phyloP scores from a whole-genome alignment of 2,113 vertebrate species.

The Pseudonaja textilis region DNA sequence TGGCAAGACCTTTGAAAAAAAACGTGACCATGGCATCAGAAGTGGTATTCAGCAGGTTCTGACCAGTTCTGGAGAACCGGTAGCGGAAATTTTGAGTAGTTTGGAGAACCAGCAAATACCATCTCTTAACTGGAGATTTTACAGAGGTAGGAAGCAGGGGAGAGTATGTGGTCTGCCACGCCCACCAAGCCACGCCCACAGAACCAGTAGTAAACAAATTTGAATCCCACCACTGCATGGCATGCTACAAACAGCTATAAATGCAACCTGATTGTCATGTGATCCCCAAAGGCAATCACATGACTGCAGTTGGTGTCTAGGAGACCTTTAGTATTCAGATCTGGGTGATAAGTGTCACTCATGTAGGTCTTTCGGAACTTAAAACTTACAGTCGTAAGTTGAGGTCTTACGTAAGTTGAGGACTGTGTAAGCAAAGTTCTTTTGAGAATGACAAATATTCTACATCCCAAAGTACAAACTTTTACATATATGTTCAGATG shows the following conservation, averaged over 20 bases:
- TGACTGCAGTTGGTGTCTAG: background rate
- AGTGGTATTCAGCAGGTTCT: too few relatives aligned
- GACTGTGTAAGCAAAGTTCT: background rate
- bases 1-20: background rate
- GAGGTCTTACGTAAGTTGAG: background rate
- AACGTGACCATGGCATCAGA: background rate
- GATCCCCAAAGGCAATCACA: background rate
- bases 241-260: background rate
- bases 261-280: background rate
- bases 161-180: too few relatives aligned
- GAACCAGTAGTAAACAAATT: too few relatives aligned
- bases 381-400: background rate
- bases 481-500: background rate
- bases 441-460: background rate
- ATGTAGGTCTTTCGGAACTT: background rate
- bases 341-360: background rate
- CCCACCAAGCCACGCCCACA: too few relatives aligned
- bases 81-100: too few relatives aligned
- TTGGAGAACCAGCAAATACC: too few relatives aligned
- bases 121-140: too few relatives aligned
- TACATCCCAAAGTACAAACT: background rate
- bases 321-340: background rate
- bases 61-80: too few relatives aligned
- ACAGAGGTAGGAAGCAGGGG: too few relatives aligned
- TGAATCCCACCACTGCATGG: too few relatives aligned